These are phyloP conservation scores for Miichthys miiuy DNA, from an alignment of 2,797 vertebrate species.

Conservation along the genomic window DNA sequence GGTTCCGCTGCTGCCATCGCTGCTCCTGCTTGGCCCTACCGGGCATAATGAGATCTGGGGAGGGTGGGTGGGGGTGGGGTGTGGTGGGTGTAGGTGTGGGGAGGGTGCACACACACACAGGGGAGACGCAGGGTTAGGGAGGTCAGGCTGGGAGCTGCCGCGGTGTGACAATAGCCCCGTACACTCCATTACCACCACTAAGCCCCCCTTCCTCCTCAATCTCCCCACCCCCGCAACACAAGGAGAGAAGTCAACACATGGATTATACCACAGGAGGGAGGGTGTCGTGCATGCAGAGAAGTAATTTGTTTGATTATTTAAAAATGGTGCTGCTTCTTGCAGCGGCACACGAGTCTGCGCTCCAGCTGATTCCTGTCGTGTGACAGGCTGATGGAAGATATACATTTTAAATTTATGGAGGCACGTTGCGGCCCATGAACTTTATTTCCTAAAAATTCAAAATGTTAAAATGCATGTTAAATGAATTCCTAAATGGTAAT, in stretches of 20 bases:
- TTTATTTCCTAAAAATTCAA: background rate
- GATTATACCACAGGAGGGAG: conserved; percentile 43
- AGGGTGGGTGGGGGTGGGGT: conserved; percentile 16
- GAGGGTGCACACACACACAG: conserved; percentile 47
- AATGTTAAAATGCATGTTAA: conserved; percentile 22
- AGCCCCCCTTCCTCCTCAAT: background rate
- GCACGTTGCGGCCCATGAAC: background rate
- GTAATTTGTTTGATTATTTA: conserved; percentile 61
- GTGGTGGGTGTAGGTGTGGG: background rate
- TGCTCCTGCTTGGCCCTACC: conserved; percentile 51
- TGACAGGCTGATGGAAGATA: background rate
- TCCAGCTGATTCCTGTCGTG: conserved; percentile 9
- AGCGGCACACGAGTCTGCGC: background rate
- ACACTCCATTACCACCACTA: conserved; percentile 57
- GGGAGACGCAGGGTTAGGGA: conserved; percentile 60
- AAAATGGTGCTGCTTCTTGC: conserved; percentile 33
- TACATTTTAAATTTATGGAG: conserved; percentile 1
- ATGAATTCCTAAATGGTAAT: conserved; percentile 50
- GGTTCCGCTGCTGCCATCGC: conserved; percentile 13
- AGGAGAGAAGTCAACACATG: conserved; percentile 66
- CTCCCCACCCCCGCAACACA: conserved; percentile 29
- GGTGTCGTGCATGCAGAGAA: conserved; percentile 32
- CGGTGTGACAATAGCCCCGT: conserved; percentile 59
- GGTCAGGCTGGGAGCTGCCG: conserved; percentile 58
- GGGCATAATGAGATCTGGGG: conserved; percentile 63